Conservation (phyloP, 1,140 invertebrate genomes). For the Phthorimaea operculella region DNA sequence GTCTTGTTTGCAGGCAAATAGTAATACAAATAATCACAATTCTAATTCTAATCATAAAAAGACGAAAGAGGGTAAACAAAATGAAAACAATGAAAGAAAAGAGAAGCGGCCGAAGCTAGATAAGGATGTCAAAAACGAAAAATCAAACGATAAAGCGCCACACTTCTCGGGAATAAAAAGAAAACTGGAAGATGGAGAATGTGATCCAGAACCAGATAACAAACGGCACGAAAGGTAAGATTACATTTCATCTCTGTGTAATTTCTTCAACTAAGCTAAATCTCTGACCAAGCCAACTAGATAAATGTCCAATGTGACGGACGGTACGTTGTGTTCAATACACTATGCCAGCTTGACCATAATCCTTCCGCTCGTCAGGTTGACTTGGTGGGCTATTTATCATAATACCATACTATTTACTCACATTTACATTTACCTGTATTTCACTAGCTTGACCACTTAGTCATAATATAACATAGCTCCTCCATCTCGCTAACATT, state of each 20-base stretch:
- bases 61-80: conserved; percentile 49
- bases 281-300: no score
- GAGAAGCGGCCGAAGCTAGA: conserved; percentile 48
- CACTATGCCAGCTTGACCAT: neutral
- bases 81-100: conserved; percentile 45
- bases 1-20: conserved; percentile 46
- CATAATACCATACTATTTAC: neutral
- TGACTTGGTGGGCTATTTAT: no score
- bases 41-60: conserved; percentile 51
- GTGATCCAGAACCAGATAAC: conserved; percentile 62
- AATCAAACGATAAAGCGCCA: conserved; percentile 44
- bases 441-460: conserved; percentile 9
- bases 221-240: conserved; percentile 60
- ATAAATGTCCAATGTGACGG: neutral
- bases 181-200: conserved; percentile 66
- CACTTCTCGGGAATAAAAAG: conserved; percentile 56
- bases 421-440: conserved; percentile 14
- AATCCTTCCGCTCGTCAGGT: no score
- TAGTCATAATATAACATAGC: neutral
- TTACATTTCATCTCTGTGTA: neutral
- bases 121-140: conserved; percentile 37
- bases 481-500: conserved; percentile 17
- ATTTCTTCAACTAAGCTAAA: no score
- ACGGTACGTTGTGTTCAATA: neutral
- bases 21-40: conserved; percentile 49